These are phyloP conservation scores for Leptinotarsa rubiginosa DNA, from an alignment of 2,888 invertebrate species.

Conservation along the genomic window DNA sequence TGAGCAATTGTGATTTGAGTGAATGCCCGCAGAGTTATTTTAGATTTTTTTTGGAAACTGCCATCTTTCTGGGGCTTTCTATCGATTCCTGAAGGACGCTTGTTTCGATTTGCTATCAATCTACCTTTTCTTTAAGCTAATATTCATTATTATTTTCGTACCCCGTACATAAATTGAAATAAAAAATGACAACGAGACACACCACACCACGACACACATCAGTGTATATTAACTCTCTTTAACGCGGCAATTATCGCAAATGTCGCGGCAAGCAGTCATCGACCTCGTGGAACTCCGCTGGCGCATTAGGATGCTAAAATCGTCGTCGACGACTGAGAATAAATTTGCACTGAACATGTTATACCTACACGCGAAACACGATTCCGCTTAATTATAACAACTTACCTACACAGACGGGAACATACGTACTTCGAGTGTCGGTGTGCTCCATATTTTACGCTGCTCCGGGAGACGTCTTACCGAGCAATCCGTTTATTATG, in stretches of 20 bases:
- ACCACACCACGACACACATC: slow-evolving; percentile 9
- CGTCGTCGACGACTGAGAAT: slow-evolving; percentile 54
- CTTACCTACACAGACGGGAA: slow-evolving; percentile 54
- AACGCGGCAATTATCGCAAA: slow-evolving; percentile 7
- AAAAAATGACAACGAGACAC: slow-evolving; percentile 8
- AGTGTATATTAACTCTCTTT: slow-evolving; percentile 19
- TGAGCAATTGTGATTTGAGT: no score
- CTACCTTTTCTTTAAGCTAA: no score
- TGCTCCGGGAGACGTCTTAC: not conserved
- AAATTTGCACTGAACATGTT: slow-evolving; percentile 65
- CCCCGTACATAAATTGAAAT: no score
- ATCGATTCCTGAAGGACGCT: no score
- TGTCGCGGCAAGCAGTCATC: slow-evolving; percentile 30
- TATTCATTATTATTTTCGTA: no score
- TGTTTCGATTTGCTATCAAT: no score
- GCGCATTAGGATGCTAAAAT: slow-evolving; percentile 33
- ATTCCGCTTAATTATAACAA: slow-evolving; percentile 64
- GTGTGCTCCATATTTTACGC: slow-evolving; percentile 16
- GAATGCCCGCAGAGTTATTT: no score
- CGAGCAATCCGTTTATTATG: not conserved
- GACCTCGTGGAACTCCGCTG: slow-evolving; percentile 27
- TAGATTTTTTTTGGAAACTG: no score
- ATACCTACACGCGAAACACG: slow-evolving; percentile 63
- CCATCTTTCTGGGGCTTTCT: no score
- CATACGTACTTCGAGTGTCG: slow-evolving; percentile 17